Evolutionary conservation across 2,888 invertebrate species (phyloP), one percentile per base, ranked within the genome.

Genomic region (Athrips mouffetella): DNA sequence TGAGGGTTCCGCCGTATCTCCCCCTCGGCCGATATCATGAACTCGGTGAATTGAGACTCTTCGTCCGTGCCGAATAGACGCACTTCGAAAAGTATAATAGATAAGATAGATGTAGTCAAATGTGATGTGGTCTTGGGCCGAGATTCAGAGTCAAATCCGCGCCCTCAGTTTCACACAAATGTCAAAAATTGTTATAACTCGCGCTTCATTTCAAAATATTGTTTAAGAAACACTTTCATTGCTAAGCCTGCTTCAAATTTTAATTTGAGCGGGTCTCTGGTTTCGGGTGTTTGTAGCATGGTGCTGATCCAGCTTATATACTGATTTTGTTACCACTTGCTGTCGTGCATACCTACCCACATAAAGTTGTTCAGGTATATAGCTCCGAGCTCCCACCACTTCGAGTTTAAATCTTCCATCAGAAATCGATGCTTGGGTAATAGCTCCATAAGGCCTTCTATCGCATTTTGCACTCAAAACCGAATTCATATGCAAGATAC

Each of bases 21-120:
- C 1, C 85, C 86, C 52, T 87, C 87, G 1, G 73, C 79, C 3
- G 86, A 85, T 75, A 87, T 80, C 71, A 86, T 77, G 59, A 86
- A 87, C 0, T 67, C 71, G 6, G 73, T 77, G 50, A 87, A 87
- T 11, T 62, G 66, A 0, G 86, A 85, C 15, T 61, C 65, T 0
- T 63, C 77, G 37, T 86, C 85, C 0, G 82, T 83, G 54, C 62
- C 67, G 27, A 59, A 62, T 55, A 87, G 63, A 71, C 76, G 70
- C 3, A 86, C 85, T 83, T 58, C 2, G 67, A 65, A 10, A 47
- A 27, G 18, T n/a, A 10, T n/a, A 35, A n/a, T 15, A 35, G 7
- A 35, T 8, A 35, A 10, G n/a, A n/a, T n/a, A n/a, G n/a, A n/a
- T n/a, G n/a, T n/a, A n/a, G n/a, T n/a, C n/a, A n/a, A n/a, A n/a